Base-by-base conservation (phyloP, 2,113 vertebrate species). In the Uropsilus gracilis region DNA sequence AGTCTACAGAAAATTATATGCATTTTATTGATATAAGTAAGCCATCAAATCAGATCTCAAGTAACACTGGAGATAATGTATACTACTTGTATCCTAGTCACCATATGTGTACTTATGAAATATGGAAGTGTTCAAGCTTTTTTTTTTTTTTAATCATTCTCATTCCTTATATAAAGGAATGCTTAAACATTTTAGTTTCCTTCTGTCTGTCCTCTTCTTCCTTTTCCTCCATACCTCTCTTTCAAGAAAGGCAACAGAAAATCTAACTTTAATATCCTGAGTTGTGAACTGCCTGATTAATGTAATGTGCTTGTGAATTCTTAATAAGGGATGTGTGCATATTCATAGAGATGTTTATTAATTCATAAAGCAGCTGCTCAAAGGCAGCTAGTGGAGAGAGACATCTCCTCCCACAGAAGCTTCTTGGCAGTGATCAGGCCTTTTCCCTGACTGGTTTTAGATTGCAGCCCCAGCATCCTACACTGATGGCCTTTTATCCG, bases 321-420 rank as follows among this genome's bases (percentile, higher is more conserved):
- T 97, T 98, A 98, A 98, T 97, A 14, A 44, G 86, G 95, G 78
- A 37, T 46, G 87, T 94, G 76, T 98, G 95, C 96, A 97, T 98
- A 98, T 98, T 97, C 95, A 98, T 98, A 95, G 59, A n/a, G 82
- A 26, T 94, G 63, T 95, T 98, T 98, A 98, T 98, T 98, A 98
- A 98, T 98, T 98, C 97, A 98, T 98, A 96, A 98, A 92, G 92
- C 98, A 98, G 95, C 96, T 98, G 97, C 83, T 97, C 91, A 93
- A 97, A 96, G 76, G 82, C 94, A 96, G 85, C 85, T 87, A 73
- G 94, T 89, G 93, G 90, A 94, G 93, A 50, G n/a, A 37, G 34
- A 94, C 82, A 64, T 84, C 94, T 97, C 94, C 95, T 97, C 37
- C 90, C 53, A 72, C 61, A 44, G 87, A 85, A 88, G 86, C 63